Evolutionary conservation across 2,113 vertebrate genomes (phyloP).

Genomic region (Elgaria multicarinata): DNA sequence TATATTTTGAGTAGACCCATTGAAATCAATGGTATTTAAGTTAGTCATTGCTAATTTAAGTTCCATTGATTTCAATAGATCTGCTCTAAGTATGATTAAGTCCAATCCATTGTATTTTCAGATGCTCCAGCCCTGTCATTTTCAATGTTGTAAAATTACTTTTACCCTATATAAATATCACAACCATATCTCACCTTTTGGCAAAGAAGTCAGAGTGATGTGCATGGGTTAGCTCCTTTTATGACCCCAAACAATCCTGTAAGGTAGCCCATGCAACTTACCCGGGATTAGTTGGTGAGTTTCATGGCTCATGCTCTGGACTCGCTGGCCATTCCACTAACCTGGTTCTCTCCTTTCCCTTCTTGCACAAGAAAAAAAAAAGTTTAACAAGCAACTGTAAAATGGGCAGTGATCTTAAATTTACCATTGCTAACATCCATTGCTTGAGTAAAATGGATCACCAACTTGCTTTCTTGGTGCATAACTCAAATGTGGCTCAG

Average conservation of each 20-base stretch:
- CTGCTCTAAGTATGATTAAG: neutral
- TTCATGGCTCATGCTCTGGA: neutral
- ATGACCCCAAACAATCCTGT: neutral
- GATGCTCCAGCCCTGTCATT: neutral
- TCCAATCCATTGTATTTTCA: neutral
- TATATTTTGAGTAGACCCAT: neutral
- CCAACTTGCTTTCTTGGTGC: constrained; percentile 23
- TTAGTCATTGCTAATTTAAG: neutral
- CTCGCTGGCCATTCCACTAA: neutral
- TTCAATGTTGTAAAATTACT: constrained; percentile 25
- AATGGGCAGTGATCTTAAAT: constrained; percentile 20
- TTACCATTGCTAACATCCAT: neutral
- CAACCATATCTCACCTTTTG: neutral
- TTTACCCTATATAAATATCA: constrained; percentile 38
- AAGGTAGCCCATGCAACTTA: neutral
- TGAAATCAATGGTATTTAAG: neutral
- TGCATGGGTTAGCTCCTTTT: neutral
- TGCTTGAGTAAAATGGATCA: constrained; percentile 46
- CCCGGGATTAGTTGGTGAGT: neutral
- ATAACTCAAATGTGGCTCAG: constrained; percentile 72
- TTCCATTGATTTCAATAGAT: neutral
- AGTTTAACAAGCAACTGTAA: neutral
- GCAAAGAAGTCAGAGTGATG: neutral
- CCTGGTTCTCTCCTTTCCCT: neutral
- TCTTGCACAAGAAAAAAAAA: fast-evolving